phyloP scores from a whole-genome alignment of 2,113 vertebrate genomes.

The Cygnus atratus region DNA sequence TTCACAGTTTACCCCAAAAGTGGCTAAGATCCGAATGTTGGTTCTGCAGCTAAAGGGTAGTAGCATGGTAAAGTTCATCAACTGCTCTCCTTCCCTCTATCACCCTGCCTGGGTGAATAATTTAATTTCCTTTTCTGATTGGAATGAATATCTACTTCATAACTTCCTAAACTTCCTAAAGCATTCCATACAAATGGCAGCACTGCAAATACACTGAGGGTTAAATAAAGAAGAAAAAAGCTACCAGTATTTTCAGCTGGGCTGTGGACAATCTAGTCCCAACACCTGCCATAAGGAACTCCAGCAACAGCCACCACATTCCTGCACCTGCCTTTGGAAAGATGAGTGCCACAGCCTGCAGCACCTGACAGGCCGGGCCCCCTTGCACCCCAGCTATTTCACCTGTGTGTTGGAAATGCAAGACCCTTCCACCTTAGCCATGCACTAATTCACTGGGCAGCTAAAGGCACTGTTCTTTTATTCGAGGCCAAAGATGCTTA shows the following conservation, averaged over 20 bases:
- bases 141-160: neutral
- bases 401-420: neutral
- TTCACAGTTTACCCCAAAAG: neutral
- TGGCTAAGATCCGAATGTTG: neutral
- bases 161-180: neutral
- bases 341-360: neutral
- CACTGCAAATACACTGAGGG: neutral
- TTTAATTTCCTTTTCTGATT: neutral
- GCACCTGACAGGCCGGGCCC: accelerated
- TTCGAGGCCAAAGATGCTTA: neutral
- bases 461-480: neutral
- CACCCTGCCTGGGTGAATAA: neutral
- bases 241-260: neutral
- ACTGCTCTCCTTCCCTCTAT: neutral
- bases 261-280: neutral
- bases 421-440: neutral
- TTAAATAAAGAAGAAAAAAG: neutral
- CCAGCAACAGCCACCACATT: neutral
- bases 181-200: neutral
- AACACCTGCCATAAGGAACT: neutral
- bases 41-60: neutral
- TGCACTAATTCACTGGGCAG: neutral
- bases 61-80: neutral
- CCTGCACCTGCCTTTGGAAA: neutral
- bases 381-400: no score